Evolutionary conservation across 2,888 invertebrate species (phyloP), one percentile per base, ranked within the genome.

Genomic region (Plemyria rubiginata): DNA sequence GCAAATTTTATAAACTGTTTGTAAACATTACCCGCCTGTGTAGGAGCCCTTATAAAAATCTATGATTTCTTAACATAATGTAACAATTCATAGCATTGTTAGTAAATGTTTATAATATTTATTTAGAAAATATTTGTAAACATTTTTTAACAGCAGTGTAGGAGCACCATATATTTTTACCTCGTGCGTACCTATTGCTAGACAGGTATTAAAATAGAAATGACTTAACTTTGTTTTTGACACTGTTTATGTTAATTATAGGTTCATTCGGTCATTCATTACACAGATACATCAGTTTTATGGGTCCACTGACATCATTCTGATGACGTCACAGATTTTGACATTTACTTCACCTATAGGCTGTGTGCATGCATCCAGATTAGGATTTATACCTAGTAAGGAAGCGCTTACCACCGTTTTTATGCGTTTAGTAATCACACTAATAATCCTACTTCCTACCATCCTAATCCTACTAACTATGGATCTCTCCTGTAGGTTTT

Each of bases 351-450:
- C 46, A 41, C 43, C 49, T 49, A 73, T 68, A 68, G 75, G 62
- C 77, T 76, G 76, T 77, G 81, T 77, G 76, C 78, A 82, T 77
- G 76, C 78, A 82, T 49, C 32, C 50, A 46, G 45, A 43, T 22
- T 41, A 32, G 5, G 48, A n/a, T 46, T 51, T 32, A 49, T 45
- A n/a, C n/a, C n/a, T n/a, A 50, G 46, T 46, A 29, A 55, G 54
- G 54, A 54, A 54, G 52, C 54, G 50, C 15, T 54, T 54, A 16
- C 15, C 2, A 29, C 41, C 38, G 29, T 41, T n/a, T 22, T 41
- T 50, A 28, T 50, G 16, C 15, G 15, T 38, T 2, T 22, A 2
- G 22, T 22, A 3, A 28, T n/a, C n/a, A n/a, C n/a, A n/a, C n/a
- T n/a, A n/a, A n/a, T n/a, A n/a, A n/a, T n/a, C n/a, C n/a, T n/a